Conservation (phyloP, 2,113 vertebrate genomes). For the Strix aluco region DNA sequence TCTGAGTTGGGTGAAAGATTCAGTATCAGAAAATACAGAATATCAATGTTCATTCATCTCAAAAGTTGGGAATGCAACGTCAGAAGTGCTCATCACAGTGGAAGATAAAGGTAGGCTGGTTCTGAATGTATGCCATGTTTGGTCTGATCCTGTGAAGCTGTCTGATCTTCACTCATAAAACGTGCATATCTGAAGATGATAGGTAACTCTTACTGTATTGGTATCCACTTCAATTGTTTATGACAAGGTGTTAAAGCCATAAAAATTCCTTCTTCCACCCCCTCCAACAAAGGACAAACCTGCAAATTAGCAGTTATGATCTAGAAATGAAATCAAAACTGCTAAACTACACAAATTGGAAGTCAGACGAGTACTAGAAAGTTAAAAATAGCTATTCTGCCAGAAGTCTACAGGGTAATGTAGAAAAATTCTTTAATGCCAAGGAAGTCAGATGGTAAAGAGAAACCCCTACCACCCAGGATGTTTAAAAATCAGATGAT, state of each 20-base stretch:
- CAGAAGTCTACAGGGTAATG: neutral
- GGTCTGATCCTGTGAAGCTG: neutral
- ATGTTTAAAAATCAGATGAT: neutral
- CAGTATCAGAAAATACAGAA: constrained; percentile 75
- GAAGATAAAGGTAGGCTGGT: constrained; percentile 24
- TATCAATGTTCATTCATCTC: constrained; percentile 85
- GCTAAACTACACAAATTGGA: neutral
- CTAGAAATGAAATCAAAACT: neutral
- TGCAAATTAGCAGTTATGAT: neutral
- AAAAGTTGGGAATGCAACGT: constrained; percentile 70
- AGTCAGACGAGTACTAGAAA: neutral
- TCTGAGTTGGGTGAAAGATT: constrained; percentile 88
- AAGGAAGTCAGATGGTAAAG: neutral
- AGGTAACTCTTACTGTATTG: neutral
- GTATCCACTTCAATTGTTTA: neutral
- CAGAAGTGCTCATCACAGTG: constrained; percentile 77
- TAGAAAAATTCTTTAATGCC: neutral
- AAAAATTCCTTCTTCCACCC: neutral
- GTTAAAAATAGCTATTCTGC: neutral
- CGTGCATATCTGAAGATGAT: fast-evolving
- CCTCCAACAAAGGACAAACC: neutral
- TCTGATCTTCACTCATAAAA: neutral
- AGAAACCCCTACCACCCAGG: neutral
- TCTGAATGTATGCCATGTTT: neutral
- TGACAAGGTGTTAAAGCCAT: neutral